These are phyloP conservation scores for Papilio helenus DNA, from an alignment of 1,140 invertebrate species.

Conservation along the genomic window DNA sequence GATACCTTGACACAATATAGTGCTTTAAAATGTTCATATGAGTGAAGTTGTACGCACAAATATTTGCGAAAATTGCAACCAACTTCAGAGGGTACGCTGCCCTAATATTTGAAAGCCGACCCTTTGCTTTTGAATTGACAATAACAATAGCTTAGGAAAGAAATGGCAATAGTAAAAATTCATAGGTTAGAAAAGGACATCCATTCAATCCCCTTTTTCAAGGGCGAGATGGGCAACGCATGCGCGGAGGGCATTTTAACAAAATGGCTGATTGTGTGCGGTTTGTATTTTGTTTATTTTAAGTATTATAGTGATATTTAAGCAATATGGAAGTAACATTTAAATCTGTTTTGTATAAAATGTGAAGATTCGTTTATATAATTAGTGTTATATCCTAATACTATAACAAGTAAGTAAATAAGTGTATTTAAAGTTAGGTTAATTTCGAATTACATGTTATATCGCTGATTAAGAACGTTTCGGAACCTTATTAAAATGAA, in stretches of 20 bases:
- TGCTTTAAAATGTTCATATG: background rate
- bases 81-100: constrained; percentile 59
- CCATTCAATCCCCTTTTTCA: constrained; percentile 59
- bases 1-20: background rate
- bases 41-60: constrained; percentile 19
- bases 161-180: constrained; percentile 31
- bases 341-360: background rate
- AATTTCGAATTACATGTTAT: too few relatives aligned
- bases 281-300: constrained; percentile 56
- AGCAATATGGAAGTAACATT: background rate
- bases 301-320: constrained; percentile 36
- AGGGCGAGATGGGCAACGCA: constrained; percentile 60
- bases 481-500: too few relatives aligned
- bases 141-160: constrained; percentile 52
- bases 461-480: too few relatives aligned
- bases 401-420: too few relatives aligned
- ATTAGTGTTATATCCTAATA: too few relatives aligned
- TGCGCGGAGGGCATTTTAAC: constrained; percentile 63
- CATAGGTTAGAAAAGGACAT: constrained; percentile 46
- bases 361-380: too few relatives aligned
- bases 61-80: constrained; percentile 43
- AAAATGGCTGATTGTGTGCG: constrained; percentile 73
- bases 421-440: too few relatives aligned
- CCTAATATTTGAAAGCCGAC: constrained; percentile 58
- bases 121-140: constrained; percentile 59